Percentiles rank a stretch among this genome's conserved stretches.
Conservation (phyloP, 2,797 vertebrate genomes). For the Clarias fuscus region DNA sequence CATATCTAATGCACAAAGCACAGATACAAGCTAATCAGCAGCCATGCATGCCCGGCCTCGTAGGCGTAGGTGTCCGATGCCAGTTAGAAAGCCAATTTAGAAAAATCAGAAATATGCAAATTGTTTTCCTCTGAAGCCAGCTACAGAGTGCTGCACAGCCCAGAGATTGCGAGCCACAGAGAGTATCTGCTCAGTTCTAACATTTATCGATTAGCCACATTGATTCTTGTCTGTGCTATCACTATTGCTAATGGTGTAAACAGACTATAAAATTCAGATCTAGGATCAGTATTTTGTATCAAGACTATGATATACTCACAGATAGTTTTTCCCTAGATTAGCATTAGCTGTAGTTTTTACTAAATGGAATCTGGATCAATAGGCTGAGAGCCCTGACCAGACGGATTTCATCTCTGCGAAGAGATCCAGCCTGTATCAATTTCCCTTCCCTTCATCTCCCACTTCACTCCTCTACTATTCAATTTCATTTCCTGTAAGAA, state of each 20-base stretch:
- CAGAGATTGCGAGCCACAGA: neutral
- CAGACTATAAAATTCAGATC: neutral
- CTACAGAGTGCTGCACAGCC: neutral
- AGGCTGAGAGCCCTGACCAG: neutral
- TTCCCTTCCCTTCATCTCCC: neutral
- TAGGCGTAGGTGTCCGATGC: constrained; percentile 27
- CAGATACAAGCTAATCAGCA: constrained; percentile 18
- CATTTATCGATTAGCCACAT: neutral
- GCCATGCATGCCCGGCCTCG: constrained; percentile 16
- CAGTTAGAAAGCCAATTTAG: constrained; percentile 18
- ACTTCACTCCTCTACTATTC: neutral
- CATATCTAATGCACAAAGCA: constrained; percentile 19
- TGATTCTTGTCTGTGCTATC: neutral
- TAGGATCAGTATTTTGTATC: neutral
- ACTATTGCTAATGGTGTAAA: neutral
- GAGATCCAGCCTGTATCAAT: constrained; percentile 9
- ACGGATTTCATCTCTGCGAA: neutral
- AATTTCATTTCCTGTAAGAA: constrained; percentile 21
- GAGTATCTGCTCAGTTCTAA: neutral
- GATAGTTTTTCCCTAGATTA: constrained; percentile 10
- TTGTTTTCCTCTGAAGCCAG: constrained; percentile 4
- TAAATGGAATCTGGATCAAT: constrained; percentile 19
- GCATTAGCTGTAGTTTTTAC: neutral
- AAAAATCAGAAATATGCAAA: constrained; percentile 5
- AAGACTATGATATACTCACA: neutral